Evolutionary conservation across 2,888 invertebrate species (phyloP), one percentile per base, ranked within the genome.

Genomic region (Piscicola geometra): DNA sequence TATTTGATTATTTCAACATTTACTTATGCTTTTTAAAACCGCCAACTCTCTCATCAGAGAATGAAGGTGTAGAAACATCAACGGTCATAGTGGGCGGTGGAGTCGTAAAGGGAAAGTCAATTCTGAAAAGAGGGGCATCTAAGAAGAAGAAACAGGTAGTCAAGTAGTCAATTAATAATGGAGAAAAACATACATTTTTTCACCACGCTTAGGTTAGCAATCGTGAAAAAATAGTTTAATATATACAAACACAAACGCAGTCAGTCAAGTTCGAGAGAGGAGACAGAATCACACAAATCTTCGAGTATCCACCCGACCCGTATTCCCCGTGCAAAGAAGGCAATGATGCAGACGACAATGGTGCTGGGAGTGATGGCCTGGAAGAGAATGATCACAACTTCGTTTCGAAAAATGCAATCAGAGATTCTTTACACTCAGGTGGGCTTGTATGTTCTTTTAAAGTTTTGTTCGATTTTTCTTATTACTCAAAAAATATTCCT

Each of bases 261-360:
- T 18, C 64, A 3, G 73, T 73, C 35, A 73, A 52, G 15, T 73
- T 73, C 28, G n/a, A 25, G 9, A 56, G 52, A 1, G 56, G 33
- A 33, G 36, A 64, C 5, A n/a, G 30, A 18, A 35, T 33, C n/a
- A n/a, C 36, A 33, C 73, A 64, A 21, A 30, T 64, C 12, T 73
- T 73, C n/a, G 73, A 73, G 35, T 73, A 73, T 36, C 64, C 73
- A 33, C 35, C 73, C 25, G 64, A 60, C n/a, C 28, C 67, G 21
- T 28, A 30, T 67, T 21, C 60, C 5, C n/a, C 5, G 15, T 18
- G 5, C 60, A 25, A 56, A 25, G 9, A 25, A 5, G 3, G 15
- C 12, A 5, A 18, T 18, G 60, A 56, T 5, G 9, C 21, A 9
- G 21, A 47, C 21, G 50, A 47, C 21, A 47, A 47, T n/a, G 41